Conservation (phyloP, 2,113 vertebrate species). For the Mus pahari region DNA sequence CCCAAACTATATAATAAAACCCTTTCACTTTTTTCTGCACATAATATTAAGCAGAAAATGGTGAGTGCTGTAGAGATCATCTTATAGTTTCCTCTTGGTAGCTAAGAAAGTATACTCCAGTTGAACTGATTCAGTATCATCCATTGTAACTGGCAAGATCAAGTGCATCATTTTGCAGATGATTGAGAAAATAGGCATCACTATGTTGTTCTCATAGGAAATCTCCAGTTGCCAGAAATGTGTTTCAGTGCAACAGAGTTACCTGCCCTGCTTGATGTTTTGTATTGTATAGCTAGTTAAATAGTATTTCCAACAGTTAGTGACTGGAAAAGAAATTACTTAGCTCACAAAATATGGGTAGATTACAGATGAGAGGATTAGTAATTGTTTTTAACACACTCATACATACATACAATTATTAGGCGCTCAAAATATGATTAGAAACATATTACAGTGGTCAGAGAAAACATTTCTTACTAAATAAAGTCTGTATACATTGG, state of each 20-base stretch:
- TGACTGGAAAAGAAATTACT: neutral
- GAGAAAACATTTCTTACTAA: neutral
- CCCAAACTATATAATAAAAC: neutral
- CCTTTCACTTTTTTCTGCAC: too few species aligned
- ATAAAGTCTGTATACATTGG: neutral
- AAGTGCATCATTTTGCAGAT: neutral
- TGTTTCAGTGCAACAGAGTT: neutral
- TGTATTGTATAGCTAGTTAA: neutral
- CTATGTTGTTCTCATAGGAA: neutral
- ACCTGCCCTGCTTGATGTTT: neutral
- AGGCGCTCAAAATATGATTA: neutral
- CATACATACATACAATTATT: rapidly evolving
- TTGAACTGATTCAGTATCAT: neutral
- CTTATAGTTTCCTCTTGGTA: constrained; percentile 25
- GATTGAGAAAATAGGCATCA: neutral
- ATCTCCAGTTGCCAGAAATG: neutral
- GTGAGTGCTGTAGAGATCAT: neutral
- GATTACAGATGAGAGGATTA: neutral
- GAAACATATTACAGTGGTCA: neutral
- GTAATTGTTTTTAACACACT: neutral
- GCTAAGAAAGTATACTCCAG: neutral
- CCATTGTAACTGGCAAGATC: neutral
- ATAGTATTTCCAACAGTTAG: neutral
- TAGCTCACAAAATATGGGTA: neutral
- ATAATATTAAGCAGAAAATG: neutral